A percentile compares a stretch with the other conserved stretches of the same genome.
These are phyloP conservation scores for Anorthoa munda DNA, from an alignment of 2,888 invertebrate species.

Conservation along the genomic window DNA sequence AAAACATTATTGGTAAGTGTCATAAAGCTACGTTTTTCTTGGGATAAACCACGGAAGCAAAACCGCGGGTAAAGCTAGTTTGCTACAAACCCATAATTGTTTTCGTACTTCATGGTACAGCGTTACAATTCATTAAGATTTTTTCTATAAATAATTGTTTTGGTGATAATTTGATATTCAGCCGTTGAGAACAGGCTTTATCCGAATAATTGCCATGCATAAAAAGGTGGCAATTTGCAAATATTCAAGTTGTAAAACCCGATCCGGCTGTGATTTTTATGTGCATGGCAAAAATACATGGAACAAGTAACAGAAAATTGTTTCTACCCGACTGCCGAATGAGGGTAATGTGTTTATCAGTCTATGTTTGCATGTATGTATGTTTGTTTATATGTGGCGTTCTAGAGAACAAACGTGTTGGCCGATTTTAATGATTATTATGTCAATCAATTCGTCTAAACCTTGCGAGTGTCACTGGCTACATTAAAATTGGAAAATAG, in stretches of 20 bases:
- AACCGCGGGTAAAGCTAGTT: neutral
- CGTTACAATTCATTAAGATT: conserved; percentile 32
- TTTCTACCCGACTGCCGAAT: no score
- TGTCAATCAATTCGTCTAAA: no score
- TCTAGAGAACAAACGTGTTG: no score
- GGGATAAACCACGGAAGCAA: neutral
- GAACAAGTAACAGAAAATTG: neutral
- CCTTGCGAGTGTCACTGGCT: no score
- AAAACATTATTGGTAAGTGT: neutral
- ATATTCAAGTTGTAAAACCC: conserved; percentile 50
- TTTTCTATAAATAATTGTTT: conserved; percentile 34
- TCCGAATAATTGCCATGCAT: conserved; percentile 56
- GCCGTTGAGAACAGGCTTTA: conserved; percentile 51
- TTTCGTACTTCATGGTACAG: conserved; percentile 5
- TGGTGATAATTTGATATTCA: conserved; percentile 6
- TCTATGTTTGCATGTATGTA: no score
- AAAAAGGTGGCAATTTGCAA: conserved; percentile 54
- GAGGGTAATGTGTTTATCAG: no score
- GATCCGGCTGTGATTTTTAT: conserved; percentile 51
- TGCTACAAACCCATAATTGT: neutral
- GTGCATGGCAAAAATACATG: conserved; percentile 35
- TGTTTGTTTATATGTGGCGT: no score
- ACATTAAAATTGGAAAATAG: no score
- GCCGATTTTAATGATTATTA: no score
- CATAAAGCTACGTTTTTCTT: neutral